Base-by-base conservation (phyloP, 2,113 vertebrate genomes). In the Dascyllus trimaculatus region DNA sequence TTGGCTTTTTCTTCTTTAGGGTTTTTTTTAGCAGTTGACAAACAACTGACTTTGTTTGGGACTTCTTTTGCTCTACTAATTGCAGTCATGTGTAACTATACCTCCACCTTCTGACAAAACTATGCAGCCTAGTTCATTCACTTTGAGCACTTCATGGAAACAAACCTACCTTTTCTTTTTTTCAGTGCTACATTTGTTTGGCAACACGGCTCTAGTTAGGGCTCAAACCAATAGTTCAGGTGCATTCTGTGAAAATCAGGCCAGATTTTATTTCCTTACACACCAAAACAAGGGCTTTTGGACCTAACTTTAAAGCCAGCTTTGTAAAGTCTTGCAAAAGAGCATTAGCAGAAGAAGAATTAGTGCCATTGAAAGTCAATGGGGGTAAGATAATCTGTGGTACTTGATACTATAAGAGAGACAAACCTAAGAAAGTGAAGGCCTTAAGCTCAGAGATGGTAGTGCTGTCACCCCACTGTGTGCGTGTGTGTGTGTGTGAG, bases 321-420 rank as follows among this genome's bases (percentile, higher is more conserved):
- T 4, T 32, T 75, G 26, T 46, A 76, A 57, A 72, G 2, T n/a
- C 32, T 68, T 0, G 24, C 46, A 79, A 74, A 82, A 58, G 51
- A 63, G 5, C 19, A 29, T 49, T 26, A 45, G 68, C 21, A 48
- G 54, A 48, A 17, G 19, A 38, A 38, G 21, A 71, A 73, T 32
- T 38, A 56, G 25, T 38, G 51, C 45, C 61, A 67, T 18, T 70
- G 71, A 75, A 53, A 85, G 65, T 64, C 84, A 71, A 4, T 48
- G 24, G 62, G 49, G 11, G 26, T 65, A 43, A 78, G 45, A 29
- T 56, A 46, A 74, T 57, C 62, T 60, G 75, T 73, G 13, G 51
- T 56, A 38, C 22, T 61, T 54, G 52, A 76, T 69, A 49, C 46
- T 64, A 46, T 56, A 46, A 54, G 17, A 63, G 14, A 63, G 25